Percentiles rank a stretch among this genome's conserved stretches.
Evolutionary conservation across 92 coral and sea anemone genomes (phyloP).

Genomic region (Porites cylindrica): DNA sequence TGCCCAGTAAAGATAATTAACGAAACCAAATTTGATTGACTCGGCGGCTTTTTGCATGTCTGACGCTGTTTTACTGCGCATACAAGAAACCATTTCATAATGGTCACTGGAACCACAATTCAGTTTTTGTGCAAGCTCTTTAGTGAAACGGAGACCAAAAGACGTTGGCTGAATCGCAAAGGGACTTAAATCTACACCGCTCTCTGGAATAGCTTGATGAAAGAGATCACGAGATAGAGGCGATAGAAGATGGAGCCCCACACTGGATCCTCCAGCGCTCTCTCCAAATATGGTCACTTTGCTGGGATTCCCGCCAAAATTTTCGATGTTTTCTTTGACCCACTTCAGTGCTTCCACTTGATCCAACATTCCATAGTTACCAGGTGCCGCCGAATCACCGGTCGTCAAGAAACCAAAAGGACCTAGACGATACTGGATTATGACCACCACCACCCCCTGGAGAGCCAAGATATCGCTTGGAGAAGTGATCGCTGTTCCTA

Average conservation of each 20-base stretch:
- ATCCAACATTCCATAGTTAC: conserved; percentile 86
- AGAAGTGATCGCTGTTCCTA: conserved; percentile 2
- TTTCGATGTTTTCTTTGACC: conserved; percentile 66
- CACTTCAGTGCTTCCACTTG: conserved; percentile 83
- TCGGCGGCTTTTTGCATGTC: conserved; percentile 33
- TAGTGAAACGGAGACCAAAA: conserved; percentile 31
- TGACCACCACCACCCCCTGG: conserved; percentile 64
- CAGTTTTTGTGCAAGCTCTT: conserved; percentile 43
- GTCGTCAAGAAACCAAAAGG: conserved; percentile 67
- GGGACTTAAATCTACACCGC: conserved; percentile 66
- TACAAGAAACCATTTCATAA: conserved; percentile 31
- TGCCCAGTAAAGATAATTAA: conserved; percentile 36
- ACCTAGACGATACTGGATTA: conserved; percentile 68
- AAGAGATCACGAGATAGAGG: conserved; percentile 78
- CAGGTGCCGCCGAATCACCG: conserved; percentile 64
- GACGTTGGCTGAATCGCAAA: conserved; percentile 43
- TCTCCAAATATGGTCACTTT: conserved; percentile 86
- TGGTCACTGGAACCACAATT: conserved; percentile 35
- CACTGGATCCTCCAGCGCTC: conserved; percentile 89
- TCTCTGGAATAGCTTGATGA: conserved; percentile 64
- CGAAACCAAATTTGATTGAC: background rate
- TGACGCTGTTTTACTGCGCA: conserved; percentile 29
- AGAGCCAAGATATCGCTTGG: conserved; percentile 48
- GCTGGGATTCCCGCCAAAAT: conserved; percentile 81
- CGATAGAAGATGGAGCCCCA: conserved; percentile 76